Evolutionary conservation across 2,888 invertebrate genomes (phyloP).

Genomic region (Malachius bipustulatus): DNA sequence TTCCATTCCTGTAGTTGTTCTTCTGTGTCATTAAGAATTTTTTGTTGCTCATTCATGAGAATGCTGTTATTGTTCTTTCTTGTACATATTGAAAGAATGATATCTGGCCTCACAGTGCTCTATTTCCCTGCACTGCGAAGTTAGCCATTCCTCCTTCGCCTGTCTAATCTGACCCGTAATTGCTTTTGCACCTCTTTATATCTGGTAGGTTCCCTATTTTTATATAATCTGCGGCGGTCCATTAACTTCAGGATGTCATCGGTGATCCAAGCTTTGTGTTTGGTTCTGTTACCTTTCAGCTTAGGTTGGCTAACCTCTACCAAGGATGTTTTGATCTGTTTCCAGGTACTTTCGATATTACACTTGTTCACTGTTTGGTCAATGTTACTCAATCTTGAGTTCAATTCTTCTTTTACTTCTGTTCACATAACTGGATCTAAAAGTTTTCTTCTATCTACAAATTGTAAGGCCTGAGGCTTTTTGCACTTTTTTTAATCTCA

Average conservation of each 20-base stretch:
- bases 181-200: constrained; percentile 1
- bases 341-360: constrained; percentile 1
- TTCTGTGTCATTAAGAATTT: constrained; percentile 1
- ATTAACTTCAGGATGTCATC: constrained; percentile 3
- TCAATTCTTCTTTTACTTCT: constrained; percentile 1
- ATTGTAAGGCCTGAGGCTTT: constrained; percentile 1
- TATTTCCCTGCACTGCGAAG: background rate
- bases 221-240: constrained; percentile 2
- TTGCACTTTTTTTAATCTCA: constrained; percentile 1
- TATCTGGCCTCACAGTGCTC: background rate
- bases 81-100: constrained; percentile 4
- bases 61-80: constrained; percentile 4
- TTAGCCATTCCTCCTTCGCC: constrained; percentile 1
- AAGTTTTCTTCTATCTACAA: background rate
- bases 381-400: constrained; percentile 1
- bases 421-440: background rate
- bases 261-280: constrained; percentile 2
- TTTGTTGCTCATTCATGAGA: constrained; percentile 1
- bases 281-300: constrained; percentile 1
- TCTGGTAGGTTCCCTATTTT: background rate
- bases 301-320: background rate
- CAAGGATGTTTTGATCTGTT: background rate
- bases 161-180: background rate
- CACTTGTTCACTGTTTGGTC: background rate
- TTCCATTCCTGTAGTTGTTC: constrained; percentile 2